A percentile compares a stretch with the other conserved stretches of the same genome.
phyloP scores from a whole-genome alignment of 2,113 vertebrate genomes.

The Eleginops maclovinus region DNA sequence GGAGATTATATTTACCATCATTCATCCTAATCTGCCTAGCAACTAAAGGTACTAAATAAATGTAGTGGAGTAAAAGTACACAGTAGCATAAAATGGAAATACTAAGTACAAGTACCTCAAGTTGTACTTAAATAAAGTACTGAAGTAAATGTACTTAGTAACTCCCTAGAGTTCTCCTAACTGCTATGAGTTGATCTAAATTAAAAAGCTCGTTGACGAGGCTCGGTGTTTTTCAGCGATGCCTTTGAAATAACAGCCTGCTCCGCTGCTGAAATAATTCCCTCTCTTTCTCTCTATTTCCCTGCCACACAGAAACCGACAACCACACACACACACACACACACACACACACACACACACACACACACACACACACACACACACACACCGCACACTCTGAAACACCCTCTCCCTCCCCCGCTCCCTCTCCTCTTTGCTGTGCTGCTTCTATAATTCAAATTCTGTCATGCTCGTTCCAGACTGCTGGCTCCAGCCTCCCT shows the following conservation, averaged over 20 bases:
- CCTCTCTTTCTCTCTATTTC: slow-evolving; percentile 54
- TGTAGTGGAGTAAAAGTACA: no score
- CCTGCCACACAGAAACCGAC: slow-evolving; percentile 40
- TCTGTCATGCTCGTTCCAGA: slow-evolving; percentile 98
- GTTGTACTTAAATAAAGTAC: no score
- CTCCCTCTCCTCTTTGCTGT: slow-evolving; percentile 70
- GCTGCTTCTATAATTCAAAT: slow-evolving; percentile 87
- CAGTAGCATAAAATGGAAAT: no score
- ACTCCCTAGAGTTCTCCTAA: not conserved
- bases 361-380: slow-evolving; percentile 28
- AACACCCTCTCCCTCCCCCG: slow-evolving; percentile 29
- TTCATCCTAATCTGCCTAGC: not conserved
- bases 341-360: slow-evolving; percentile 29
- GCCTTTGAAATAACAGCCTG: slow-evolving; percentile 74
- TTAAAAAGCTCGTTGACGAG: slow-evolving; percentile 22
- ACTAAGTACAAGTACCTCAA: no score
- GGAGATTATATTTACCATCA: not conserved
- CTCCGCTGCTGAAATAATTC: slow-evolving; percentile 68
- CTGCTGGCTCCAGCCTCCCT: slow-evolving; percentile 93
- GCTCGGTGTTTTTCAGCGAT: slow-evolving; percentile 55
- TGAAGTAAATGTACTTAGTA: no score
- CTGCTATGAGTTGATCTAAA: slow-evolving; percentile 5
- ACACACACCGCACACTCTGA: slow-evolving; percentile 19
- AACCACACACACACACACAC: slow-evolving; percentile 28
- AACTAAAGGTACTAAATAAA: no score